Percentiles rank a stretch among this genome's conserved stretches.
Conservation (phyloP, 2,113 vertebrate species). For the Syngnathus typhle region DNA sequence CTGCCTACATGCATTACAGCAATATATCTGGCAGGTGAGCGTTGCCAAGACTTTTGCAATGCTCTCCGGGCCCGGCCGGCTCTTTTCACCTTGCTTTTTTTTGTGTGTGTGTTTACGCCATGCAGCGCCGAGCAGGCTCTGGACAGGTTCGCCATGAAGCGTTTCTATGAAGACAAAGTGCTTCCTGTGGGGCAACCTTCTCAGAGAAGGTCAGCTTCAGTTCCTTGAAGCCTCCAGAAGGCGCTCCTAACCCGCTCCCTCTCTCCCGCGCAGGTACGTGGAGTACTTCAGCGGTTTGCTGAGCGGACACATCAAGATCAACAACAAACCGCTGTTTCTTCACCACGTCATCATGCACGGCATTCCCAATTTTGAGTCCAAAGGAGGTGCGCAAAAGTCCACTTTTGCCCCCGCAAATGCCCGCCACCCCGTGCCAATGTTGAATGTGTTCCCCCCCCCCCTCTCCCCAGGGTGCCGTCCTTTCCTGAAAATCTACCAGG, state of each 20-base stretch:
- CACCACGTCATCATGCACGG: conserved; percentile 98
- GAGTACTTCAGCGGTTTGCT: conserved; percentile 96
- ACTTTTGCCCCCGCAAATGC: neutral
- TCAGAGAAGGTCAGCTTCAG: conserved; percentile 84
- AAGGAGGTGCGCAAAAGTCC: conserved; percentile 81
- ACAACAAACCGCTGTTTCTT: conserved; percentile 96
- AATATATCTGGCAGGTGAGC: conserved; percentile 94
- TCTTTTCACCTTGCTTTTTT: conserved; percentile 2
- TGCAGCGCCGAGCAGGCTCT: conserved; percentile 89
- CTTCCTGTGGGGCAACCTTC: conserved; percentile 92
- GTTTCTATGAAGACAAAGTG: conserved; percentile 98
- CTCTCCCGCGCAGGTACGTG: conserved; percentile 78
- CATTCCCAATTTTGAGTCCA: conserved; percentile 93
- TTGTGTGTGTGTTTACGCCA: neutral
- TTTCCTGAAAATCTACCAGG: conserved; percentile 98
- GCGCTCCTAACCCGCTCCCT: too few relatives aligned
- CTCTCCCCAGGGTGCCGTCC: conserved; percentile 84
- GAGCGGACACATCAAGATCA: conserved; percentile 95
- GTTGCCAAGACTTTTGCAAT: neutral
- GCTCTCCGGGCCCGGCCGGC: too few relatives aligned
- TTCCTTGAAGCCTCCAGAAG: too few relatives aligned
- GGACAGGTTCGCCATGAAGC: conserved; percentile 98
- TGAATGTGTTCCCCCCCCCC: conserved; percentile 10
- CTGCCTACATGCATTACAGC: conserved; percentile 98
- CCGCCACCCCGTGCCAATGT: neutral